These are phyloP conservation scores for Meleagris gallopavo DNA, from an alignment of 2,113 vertebrate species.

Conservation along the genomic window DNA sequence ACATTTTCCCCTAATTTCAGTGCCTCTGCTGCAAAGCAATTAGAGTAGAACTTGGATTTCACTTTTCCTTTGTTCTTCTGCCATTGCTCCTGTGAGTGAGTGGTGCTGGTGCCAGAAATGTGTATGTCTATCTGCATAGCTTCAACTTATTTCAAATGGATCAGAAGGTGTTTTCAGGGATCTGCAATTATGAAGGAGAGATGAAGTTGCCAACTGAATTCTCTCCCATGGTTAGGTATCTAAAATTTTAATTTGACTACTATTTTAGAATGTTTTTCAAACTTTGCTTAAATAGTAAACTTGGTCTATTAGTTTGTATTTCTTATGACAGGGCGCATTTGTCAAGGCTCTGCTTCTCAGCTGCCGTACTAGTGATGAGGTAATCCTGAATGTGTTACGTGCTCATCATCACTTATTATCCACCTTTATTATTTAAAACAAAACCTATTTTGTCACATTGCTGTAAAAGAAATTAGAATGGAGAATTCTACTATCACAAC, in stretches of 20 bases:
- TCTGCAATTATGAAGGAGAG: neutral
- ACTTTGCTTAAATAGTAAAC: neutral
- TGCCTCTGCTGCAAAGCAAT: neutral
- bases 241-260: neutral
- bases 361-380: neutral
- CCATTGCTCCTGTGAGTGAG: neutral
- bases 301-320: neutral
- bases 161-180: neutral
- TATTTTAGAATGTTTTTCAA: neutral
- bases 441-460: neutral
- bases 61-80: neutral
- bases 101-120: neutral
- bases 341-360: neutral
- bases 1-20: neutral
- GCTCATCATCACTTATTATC: neutral
- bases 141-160: neutral
- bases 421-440: neutral
- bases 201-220: neutral
- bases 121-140: fast-evolving
- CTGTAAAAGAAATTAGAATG: neutral
- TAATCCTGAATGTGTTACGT: neutral
- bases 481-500: neutral
- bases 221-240: neutral
- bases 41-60: neutral
- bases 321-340: neutral